A percentile compares a stretch with the other conserved stretches of the same genome.
These are phyloP conservation scores for Notechis scutatus DNA, from an alignment of 2,113 vertebrate species.

Conservation along the genomic window DNA sequence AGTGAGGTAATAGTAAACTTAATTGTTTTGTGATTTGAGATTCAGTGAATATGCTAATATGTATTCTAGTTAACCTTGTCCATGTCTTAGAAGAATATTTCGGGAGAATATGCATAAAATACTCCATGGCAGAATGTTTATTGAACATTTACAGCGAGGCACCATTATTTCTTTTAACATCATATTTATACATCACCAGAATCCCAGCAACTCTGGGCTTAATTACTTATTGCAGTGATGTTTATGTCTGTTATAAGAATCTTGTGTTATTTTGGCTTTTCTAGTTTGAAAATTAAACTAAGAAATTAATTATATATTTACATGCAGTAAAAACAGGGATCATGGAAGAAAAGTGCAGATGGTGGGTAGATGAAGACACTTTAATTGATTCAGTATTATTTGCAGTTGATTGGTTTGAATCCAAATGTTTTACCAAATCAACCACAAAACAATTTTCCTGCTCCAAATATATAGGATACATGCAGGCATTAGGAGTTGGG, in stretches of 20 bases:
- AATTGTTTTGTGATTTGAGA: conserved; percentile 27
- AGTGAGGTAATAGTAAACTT: conserved; percentile 13
- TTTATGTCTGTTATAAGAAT: background rate
- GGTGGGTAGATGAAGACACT: background rate
- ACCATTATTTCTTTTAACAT: background rate
- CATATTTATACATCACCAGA: background rate
- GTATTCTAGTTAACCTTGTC: background rate
- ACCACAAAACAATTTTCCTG: background rate
- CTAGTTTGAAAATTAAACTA: background rate
- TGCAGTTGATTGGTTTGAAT: background rate
- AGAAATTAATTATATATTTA: background rate
- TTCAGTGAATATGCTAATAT: conserved; percentile 1
- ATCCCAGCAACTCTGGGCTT: too few relatives aligned
- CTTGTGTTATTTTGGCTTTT: background rate
- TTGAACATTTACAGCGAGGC: background rate
- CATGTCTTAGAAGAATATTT: background rate
- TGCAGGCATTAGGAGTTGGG: background rate
- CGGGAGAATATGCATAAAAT: background rate
- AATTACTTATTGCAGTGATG: background rate
- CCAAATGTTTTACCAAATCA: background rate
- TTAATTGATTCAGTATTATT: background rate
- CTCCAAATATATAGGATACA: background rate
- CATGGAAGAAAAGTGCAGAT: background rate
- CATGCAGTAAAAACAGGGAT: background rate
- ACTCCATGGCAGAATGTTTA: background rate